Base-by-base conservation (phyloP, 2,797 vertebrate species). In the Pipistrellus pygmaeus region DNA sequence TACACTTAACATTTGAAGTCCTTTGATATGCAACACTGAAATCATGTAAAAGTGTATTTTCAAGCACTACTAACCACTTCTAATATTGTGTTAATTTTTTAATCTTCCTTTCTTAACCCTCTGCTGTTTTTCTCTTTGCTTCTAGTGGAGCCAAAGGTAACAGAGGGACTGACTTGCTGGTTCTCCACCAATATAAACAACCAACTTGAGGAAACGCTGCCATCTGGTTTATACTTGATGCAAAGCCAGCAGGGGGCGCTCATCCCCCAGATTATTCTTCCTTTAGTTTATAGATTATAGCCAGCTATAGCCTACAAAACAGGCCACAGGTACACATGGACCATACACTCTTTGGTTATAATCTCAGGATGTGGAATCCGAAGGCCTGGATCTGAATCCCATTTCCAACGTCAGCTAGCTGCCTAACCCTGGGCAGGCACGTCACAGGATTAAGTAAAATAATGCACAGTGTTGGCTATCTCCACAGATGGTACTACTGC, bases 1-100 rank as follows among this genome's bases (percentile, higher is more conserved):
- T 25, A 5, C 5, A 32, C 69, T 68, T 48, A 55, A 80, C 57
- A 44, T 46, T 76, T 41, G 15, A 66, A 76, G 77, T 68, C 32
- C 85, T 80, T 77, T 76, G 88, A 89, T 55, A 82, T 1, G 17
- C 71, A 77, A 91, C 77, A 75, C 13, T 46, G 88, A 96, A 95
- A 88, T 90, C 41, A 44, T 60, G 55, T 13, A 90, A 64, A 91
- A 96, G 85, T 66, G 8, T 89, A 94, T 84, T 97, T 95, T 72
- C 66, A 69, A 91, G 60, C 62, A 77, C 55, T 55, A 72, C 72
- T 85, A 92, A 93, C 60, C 75, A 94, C 68, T 96, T 94, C 73
- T 80, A 69, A 97, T 96, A 96, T 23, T 91, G 94, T 27, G 80
- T 85, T 78, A 96, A 77, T 92, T 96, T 94, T 92, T 96, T 94